Evolutionary conservation across 1,140 invertebrate species (phyloP).

Genomic region (Piezodorus guildinii): DNA sequence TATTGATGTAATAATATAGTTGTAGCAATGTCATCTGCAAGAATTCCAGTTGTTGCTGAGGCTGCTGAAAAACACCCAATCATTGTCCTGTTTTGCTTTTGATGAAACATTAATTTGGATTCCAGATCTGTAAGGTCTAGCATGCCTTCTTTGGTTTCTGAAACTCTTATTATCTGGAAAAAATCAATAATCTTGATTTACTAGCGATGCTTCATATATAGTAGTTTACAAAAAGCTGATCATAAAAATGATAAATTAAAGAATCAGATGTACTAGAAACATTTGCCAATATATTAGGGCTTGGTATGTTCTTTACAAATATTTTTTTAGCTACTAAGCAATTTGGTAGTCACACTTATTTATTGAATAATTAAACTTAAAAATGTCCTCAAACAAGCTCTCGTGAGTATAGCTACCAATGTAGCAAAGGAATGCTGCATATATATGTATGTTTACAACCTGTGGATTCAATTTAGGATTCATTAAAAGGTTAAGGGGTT

Average conservation of each 20-base stretch:
- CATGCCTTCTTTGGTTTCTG: conserved; percentile 63
- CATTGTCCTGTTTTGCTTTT: conserved; percentile 43
- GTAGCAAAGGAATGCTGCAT: too few relatives aligned
- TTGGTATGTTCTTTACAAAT: not conserved
- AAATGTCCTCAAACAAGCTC: too few relatives aligned
- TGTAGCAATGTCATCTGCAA: conserved; percentile 71
- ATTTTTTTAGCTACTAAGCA: not conserved
- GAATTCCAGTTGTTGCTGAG: conserved; percentile 79
- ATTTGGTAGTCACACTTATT: not conserved
- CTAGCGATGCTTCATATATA: not conserved
- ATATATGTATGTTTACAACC: too few relatives aligned
- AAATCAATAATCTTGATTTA: too few relatives aligned
- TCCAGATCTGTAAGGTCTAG: conserved; percentile 69
- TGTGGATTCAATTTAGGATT: too few relatives aligned
- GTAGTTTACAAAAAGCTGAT: not conserved
- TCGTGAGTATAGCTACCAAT: too few relatives aligned
- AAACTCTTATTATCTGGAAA: conserved; percentile 59
- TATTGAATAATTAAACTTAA: too few relatives aligned
- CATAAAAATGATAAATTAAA: not conserved
- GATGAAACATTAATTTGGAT: conserved; percentile 49
- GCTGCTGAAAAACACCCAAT: conserved; percentile 80
- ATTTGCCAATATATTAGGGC: too few relatives aligned
- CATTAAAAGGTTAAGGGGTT: too few relatives aligned
- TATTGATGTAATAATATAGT: conserved; percentile 72
- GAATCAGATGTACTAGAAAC: too few relatives aligned